Evolutionary conservation across 2,797 vertebrate species (phyloP).

Genomic region (Enteromius anoplus): DNA sequence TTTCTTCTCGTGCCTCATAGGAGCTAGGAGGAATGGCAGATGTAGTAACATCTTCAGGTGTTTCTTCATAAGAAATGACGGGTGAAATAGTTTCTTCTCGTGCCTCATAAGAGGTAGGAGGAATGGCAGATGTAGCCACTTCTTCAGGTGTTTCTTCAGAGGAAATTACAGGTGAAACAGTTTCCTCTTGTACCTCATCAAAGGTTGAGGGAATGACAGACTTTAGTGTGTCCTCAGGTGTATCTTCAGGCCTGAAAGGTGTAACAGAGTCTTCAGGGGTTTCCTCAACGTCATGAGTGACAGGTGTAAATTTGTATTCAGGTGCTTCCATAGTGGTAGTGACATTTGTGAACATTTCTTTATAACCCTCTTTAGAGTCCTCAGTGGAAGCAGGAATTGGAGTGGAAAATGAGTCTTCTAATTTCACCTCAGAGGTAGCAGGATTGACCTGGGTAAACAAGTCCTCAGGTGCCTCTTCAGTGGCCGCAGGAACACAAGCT

Average conservation of each 20-base stretch:
- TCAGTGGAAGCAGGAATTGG: constrained; percentile 26
- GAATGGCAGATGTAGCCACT: not conserved
- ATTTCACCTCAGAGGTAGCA: constrained; percentile 45
- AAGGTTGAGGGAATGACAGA: constrained; percentile 18
- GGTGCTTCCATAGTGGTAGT: constrained; percentile 29
- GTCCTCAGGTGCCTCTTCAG: constrained; percentile 43
- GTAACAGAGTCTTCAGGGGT: not conserved
- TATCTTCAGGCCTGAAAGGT: constrained; percentile 50
- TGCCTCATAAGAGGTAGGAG: not conserved
- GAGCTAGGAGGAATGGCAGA: not conserved
- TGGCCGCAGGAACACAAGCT: not conserved
- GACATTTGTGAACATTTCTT: constrained; percentile 9
- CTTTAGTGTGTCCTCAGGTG: constrained; percentile 14
- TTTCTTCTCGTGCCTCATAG: constrained; percentile 24
- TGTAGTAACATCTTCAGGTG: constrained; percentile 12
- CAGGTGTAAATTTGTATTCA: constrained; percentile 32
- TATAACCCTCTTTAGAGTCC: constrained; percentile 51
- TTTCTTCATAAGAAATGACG: not conserved
- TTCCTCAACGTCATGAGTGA: not conserved
- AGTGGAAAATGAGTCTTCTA: constrained; percentile 45
- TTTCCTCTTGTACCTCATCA: constrained; percentile 47
- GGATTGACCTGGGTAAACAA: constrained; percentile 3
- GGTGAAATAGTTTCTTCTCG: not conserved
- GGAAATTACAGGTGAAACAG: not conserved
- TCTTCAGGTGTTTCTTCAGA: not conserved